Base-by-base conservation (phyloP, 2,888 invertebrate genomes). In the Phengaris arion region DNA sequence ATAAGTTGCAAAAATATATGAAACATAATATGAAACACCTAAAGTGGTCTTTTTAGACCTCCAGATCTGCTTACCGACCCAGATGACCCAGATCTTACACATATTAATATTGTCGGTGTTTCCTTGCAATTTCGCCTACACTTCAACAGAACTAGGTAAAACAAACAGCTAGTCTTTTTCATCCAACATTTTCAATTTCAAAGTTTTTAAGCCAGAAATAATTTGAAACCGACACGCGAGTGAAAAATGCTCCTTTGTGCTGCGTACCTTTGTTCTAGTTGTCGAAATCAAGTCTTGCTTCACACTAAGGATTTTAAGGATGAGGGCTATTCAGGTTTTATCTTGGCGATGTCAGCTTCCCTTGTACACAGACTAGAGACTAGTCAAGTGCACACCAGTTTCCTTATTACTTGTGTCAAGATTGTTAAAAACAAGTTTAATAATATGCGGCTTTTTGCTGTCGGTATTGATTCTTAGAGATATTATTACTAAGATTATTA, bases 171-270 rank as follows among this genome's bases (percentile, higher is more conserved):
- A 64, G 64, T 64, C 64, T 64, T 64, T 64, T 64, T 6, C 64
- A 64, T 35, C 35, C 6, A 72, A 52, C 72, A 72, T 72, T 72
- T 72, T 72, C 72, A 72, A 54, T 72, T 54, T 72, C 54, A 72
- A 52, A 72, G 72, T 72, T 72, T 72, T 72, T 72, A 72, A 72
- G 72, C 72, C 72, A 72, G 52, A 72, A 54, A 51, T 72, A 72
- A 72, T 72, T 72, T 72, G 72, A 72, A 70, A 72, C 51, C 72
- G 51, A 52, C 72, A 54, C 70, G 48, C 45, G 64, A 64, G 64
- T 64, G 12, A 64, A 35, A 64, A 64, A 12, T 13, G 45, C 35
- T 48, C 48, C 48, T 64, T 64, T 64, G 64, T 45, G 35, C 6
- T 52, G 59, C 59, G 64, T 15, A 35, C 64, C 45, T 35, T 64